Percentiles rank a stretch among this genome's conserved stretches.
phyloP scores from a whole-genome alignment of 2,113 vertebrate genomes.

The Illadopsis cleaveri region DNA sequence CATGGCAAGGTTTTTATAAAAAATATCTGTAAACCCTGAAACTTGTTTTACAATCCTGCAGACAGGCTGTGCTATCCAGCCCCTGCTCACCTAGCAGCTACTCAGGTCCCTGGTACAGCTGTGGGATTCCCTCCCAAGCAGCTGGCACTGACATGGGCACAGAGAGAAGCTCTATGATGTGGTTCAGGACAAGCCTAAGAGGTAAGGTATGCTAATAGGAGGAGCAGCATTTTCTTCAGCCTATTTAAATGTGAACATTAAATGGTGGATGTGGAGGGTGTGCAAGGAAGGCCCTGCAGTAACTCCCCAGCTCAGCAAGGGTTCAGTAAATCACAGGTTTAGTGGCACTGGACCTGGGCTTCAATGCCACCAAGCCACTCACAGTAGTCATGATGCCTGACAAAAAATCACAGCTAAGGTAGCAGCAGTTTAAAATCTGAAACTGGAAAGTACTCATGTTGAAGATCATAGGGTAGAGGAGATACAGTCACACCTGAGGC shows the following conservation, averaged over 20 bases:
- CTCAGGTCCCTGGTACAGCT: background rate
- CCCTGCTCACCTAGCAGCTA: background rate
- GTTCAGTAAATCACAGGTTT: background rate
- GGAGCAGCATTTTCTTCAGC: fast-evolving
- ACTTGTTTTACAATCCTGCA: background rate
- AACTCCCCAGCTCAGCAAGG: background rate
- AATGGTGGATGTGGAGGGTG: background rate
- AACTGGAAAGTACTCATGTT: background rate
- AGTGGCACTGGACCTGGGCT: background rate
- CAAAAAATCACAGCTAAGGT: background rate
- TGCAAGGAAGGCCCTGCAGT: background rate
- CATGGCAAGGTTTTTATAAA: background rate
- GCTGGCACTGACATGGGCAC: background rate
- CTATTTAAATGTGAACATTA: background rate
- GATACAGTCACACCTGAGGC: background rate
- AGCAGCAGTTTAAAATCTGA: background rate
- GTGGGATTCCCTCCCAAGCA: background rate
- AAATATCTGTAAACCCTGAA: background rate
- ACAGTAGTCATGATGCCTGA: background rate
- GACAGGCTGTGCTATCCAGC: background rate
- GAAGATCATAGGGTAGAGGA: background rate
- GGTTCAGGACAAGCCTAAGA: background rate
- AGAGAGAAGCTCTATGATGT: background rate
- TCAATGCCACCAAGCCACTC: background rate
- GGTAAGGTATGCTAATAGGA: background rate